Base-by-base conservation (phyloP, 2,888 invertebrate species). In the Salticus scenicus region DNA sequence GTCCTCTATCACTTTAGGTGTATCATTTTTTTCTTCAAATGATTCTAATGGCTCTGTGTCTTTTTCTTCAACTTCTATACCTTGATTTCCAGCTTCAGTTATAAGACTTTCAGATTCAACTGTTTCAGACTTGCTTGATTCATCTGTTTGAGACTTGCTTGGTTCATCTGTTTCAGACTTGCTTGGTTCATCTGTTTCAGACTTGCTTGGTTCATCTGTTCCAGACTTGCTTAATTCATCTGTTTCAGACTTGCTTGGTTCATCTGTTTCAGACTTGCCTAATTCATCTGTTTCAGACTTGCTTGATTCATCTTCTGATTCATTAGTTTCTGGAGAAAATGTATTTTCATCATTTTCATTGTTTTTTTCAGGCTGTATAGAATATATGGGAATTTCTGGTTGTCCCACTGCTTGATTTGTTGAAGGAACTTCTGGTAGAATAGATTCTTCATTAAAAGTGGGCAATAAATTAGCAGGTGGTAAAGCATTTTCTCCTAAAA, bases 31-130 rank as follows among this genome's bases (percentile, higher is more conserved):
- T 37, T 27, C 51, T 37, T 77, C 69, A n/a, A 33, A 8, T 5
- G 69, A 57, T 28, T 4, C 28, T 0, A 17, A 42, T 42, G 42
- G 14, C 17, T 57, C 70, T 24, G 33, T 7, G 17, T n/a, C 69
- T 69, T 28, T 31, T 37, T 76, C 30, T 69, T 77, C 69, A 20
- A 33, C 69, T 17, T 66, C 17, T 66, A 47, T 57, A 1, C 14
- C 0, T 42, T 77, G 51, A 30, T 51, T 37, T 37, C 70, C 69
- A 31, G 42, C 69, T n/a, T 57, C 69, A 2, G 69, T 57, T 8
- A 70, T 77, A 51, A 77, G 33, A n/a, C n/a, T n/a, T n/a, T n/a
- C n/a, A n/a, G n/a, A n/a, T n/a, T 37, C 69, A 24, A 31, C 67
- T n/a, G n/a, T n/a, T n/a, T n/a, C n/a, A n/a, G n/a, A n/a, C n/a